Base-by-base conservation (phyloP, 1,140 invertebrate genomes). In the Euwallacea fornicatus region DNA sequence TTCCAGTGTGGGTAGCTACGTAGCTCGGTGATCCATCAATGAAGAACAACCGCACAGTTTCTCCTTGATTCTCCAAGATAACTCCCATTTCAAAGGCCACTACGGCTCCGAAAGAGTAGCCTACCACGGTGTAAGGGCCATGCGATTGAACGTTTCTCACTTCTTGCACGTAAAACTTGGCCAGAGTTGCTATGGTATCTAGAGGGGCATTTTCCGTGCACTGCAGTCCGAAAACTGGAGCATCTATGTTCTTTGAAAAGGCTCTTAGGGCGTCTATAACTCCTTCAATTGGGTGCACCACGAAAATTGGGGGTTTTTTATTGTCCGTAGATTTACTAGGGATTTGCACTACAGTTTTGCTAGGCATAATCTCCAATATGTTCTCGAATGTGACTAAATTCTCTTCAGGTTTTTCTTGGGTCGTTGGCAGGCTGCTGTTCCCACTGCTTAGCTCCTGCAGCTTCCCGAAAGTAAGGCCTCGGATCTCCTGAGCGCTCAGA, bases 21-120 rank as follows among this genome's bases (percentile, higher is more conserved):
- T 93, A 98, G n/a, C 89, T 87, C 8, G 93, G 95, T 1, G 96
- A 96, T 15, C 96, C 96, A 83, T 98, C 97, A 53, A 98, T 83
- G 60, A 98, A 85, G 46, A 93, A 87, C n/a, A 95, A 81, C n/a
- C 85, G 83, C 0, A 87, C 84, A 41, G 83, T 82, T 76, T 91
- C 87, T 8, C 88, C 87, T 42, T 80, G 79, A 68, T 84, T 83
- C 80, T 98, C 93, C 41, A 98, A 81, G 77, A 93, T 89, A 8
- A 91, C 75, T 2, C 91, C 92, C 89, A 99, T 98, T 84, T 98
- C 97, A 79, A 97, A 94, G 6, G 93, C 95, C 8, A 98, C 89
- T 68, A 90, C 88, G 7, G 93, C 90, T 56, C 97, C 97, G 82
- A 94, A 98, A 0, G 97, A 98, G 82, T 99, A 99, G 3, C 96